Base-by-base conservation (phyloP, 2,797 vertebrate species). In the Bradypodion pumilum region DNA sequence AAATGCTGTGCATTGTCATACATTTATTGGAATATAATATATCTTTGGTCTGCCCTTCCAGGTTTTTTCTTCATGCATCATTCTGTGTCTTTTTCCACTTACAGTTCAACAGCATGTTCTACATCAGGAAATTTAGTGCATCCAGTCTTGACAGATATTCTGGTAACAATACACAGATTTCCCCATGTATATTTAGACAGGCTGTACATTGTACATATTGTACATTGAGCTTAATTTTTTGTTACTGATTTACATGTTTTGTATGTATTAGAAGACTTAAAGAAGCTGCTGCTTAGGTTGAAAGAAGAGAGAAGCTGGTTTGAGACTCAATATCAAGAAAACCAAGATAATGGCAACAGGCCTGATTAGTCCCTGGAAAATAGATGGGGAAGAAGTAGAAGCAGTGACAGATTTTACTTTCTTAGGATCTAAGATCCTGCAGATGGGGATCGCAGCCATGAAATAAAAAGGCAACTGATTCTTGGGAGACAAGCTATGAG, bases 81-180 rank as follows among this genome's bases (percentile, higher is more conserved):
- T 29, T 27, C 60, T 32, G 78, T 29, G 78, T 87, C 86, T 87
- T 37, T 77, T 65, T 15, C 78, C 74, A 85, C n/a, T 81, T 32
- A 46, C 2, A 35, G 21, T 69, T 35, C 56, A 83, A 76, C 29
- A 16, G 15, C 40, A 60, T n/a, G 2, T 5, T 46, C 23, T 35
- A 44, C 5, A 59, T 69, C 29, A 3, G 25, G 16, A 40, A 23
- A 74, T 85, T 62, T 13, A 40, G 25, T 49, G 21, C 27, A 65
- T 74, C 60, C 10, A 6, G 35, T 42, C 73, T 42, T 44, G 32
- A 75, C 7, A 70, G 35, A 56, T 32, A 25, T 35, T 5, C 37
- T 46, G 25, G 46, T 66, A 7, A 65, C 4, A 19, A 35, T 25
- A 66, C 16, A 52, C 4, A 52, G 60, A 74, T 32, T 12, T 35